A percentile compares a stretch with the other conserved stretches of the same genome.
Conservation (phyloP, 1,140 invertebrate species). For the Nephila pilipes region DNA sequence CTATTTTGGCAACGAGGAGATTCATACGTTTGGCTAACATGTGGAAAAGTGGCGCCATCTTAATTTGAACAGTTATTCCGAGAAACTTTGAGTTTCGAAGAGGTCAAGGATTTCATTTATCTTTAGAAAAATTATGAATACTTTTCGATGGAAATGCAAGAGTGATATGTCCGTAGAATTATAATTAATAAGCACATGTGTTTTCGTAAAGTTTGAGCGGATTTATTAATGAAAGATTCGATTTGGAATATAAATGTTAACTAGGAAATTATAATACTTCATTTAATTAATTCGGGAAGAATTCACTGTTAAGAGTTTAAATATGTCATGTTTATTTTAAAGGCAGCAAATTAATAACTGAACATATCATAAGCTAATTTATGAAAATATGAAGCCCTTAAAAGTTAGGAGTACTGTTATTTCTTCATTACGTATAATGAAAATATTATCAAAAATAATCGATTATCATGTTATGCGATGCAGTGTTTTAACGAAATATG, state of each 20-base stretch:
- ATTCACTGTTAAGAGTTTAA: no score
- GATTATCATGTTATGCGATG: no score
- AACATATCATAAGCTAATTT: no score
- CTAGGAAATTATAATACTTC: no score
- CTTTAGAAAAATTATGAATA: background rate
- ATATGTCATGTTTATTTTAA: no score
- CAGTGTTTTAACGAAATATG: no score
- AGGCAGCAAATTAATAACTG: no score
- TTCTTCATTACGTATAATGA: no score
- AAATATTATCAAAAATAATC: no score
- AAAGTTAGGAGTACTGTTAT: no score
- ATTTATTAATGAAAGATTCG: background rate
- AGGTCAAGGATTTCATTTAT: constrained; percentile 47
- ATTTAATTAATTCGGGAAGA: no score
- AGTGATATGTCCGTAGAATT: background rate
- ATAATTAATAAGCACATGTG: background rate
- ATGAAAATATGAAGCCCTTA: no score
- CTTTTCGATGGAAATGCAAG: background rate
- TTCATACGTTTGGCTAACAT: constrained; percentile 54
- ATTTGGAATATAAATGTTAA: background rate
- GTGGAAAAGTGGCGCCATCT: constrained; percentile 58
- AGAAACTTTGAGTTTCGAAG: background rate
- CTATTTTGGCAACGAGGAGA: constrained; percentile 62
- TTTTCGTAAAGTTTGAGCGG: background rate
- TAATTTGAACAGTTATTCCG: background rate